Evolutionary conservation across 2,888 invertebrate genomes (phyloP).

Genomic region (Melanostoma scalare): DNA sequence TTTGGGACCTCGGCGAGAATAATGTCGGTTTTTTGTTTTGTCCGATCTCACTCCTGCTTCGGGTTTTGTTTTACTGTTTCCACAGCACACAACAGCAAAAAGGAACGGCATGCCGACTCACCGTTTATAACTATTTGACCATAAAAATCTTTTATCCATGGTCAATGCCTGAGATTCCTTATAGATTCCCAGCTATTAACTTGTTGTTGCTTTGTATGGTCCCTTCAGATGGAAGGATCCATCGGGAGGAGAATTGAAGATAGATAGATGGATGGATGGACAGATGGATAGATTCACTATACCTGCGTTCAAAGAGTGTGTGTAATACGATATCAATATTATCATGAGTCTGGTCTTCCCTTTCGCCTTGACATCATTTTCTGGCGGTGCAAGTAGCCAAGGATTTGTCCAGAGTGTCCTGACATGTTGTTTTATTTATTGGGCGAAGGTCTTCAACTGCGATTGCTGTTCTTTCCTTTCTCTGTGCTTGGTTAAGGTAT

Average conservation of each 20-base stretch:
- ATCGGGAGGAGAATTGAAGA: constrained; percentile 17
- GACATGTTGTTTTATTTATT: constrained; percentile 73
- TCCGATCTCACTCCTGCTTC: constrained; percentile 46
- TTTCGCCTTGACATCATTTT: constrained; percentile 67
- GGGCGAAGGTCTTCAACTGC: constrained; percentile 26
- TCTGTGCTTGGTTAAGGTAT: constrained; percentile 3
- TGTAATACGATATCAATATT: constrained; percentile 54
- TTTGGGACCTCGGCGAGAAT: constrained; percentile 74
- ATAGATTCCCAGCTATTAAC: constrained; percentile 70
- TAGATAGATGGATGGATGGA: constrained; percentile 49
- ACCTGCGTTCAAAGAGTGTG: constrained; percentile 29
- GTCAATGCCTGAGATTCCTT: constrained; percentile 62
- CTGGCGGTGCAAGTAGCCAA: constrained; percentile 41
- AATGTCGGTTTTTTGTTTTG: constrained; percentile 66
- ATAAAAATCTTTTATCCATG: constrained; percentile 62
- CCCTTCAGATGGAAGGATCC: constrained; percentile 10
- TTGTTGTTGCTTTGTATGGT: constrained; percentile 48
- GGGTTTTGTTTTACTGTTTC: constrained; percentile 53
- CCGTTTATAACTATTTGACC: constrained; percentile 71
- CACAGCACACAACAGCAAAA: constrained; percentile 16
- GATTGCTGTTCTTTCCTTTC: neutral
- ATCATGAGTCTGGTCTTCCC: constrained; percentile 7
- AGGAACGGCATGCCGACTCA: constrained; percentile 43
- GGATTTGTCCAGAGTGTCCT: constrained; percentile 71
- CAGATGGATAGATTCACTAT: constrained; percentile 48